Percentiles rank a stretch among this genome's conserved stretches.
Evolutionary conservation across 2,888 invertebrate genomes (phyloP).

Genomic region (Zaprionus obscuricornis): DNA sequence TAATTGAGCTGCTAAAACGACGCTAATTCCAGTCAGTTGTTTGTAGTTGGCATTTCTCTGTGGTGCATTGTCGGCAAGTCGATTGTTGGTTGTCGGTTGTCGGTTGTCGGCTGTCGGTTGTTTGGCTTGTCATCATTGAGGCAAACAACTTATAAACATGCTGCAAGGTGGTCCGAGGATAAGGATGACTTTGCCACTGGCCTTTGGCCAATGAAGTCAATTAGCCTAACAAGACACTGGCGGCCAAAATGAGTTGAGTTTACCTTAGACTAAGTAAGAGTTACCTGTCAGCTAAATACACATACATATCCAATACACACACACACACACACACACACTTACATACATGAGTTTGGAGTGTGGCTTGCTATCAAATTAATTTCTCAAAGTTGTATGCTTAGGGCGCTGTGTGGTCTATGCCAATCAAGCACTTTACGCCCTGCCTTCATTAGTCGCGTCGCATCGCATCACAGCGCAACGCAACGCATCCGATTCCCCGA

Average conservation of each 20-base stretch:
- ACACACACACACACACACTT: neutral
- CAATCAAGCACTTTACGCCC: slow-evolving; percentile 79
- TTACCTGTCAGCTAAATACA: slow-evolving; percentile 29
- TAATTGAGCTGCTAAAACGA: slow-evolving; percentile 70
- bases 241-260: slow-evolving; percentile 47
- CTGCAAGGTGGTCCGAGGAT: slow-evolving; percentile 67
- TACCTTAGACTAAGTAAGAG: slow-evolving; percentile 35
- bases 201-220: slow-evolving; percentile 67
- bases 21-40: slow-evolving; percentile 43
- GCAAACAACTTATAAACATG: slow-evolving; percentile 58
- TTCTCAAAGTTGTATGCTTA: slow-evolving; percentile 47
- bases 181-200: slow-evolving; percentile 3
- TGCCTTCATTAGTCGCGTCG: slow-evolving; percentile 64
- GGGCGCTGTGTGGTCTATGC: slow-evolving; percentile 71
- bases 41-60: slow-evolving; percentile 19
- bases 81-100: neutral
- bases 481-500: slow-evolving; percentile 3
- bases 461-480: slow-evolving; percentile 41
- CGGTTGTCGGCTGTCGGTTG: slow-evolving; percentile 17
- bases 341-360: slow-evolving; percentile 22
- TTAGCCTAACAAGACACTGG: slow-evolving; percentile 81
- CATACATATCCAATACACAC: neutral
- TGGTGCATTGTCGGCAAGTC: neutral
- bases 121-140: slow-evolving; percentile 52
- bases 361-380: slow-evolving; percentile 60